Evolutionary conservation across 2,797 vertebrate species (phyloP), one percentile per base, ranked within the genome.

Genomic region (Crocidura indochinensis): DNA sequence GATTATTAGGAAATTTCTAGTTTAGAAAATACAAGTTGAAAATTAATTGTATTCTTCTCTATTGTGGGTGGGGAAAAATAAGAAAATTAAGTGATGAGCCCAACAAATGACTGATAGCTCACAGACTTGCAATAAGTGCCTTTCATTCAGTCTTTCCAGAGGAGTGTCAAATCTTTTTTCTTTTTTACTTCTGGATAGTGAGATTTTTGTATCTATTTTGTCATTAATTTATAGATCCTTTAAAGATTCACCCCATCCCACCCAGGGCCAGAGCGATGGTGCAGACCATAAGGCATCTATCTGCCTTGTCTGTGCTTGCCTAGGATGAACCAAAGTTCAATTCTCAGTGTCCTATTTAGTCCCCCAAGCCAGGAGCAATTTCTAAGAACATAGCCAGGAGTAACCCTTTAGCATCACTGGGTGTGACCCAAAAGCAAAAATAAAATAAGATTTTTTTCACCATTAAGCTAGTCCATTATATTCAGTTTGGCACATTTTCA

Each of bases 1-100:
- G 46, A 10, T 26, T 80, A 84, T 77, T 47, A 77, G 74, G 20
- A 91, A 80, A 68, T 73, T 89, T 71, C 5, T 38, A 71, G 31
- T 77, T 68, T 77, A 73, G 19, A 71, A 69, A 75, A 67, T 82
- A 26, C 22, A 60, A 51, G 26, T 8, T 38, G 44, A 81, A 46
- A 46, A 65, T 44, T 29, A 74, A 93, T 62, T 71, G 74, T 2
- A 31, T 60, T 71, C 22, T 79, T 27, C 10, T 1, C 19, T 62
- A 84, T 31, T 14, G 3, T 8, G 4, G 26, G 64, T 65, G 24
- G 15, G 5, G 26, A 24, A 49, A 65, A 24, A 51, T 80, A 84
- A 84, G 22, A 56, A 44, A 81, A 80, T 73, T 69, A 84, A 89
- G 27, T 29, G 19, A 46, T 65, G 29, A 76, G 44, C 19, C 38